Conservation (phyloP, 2,888 invertebrate species). For the Rhynchonema sp. region DNA sequence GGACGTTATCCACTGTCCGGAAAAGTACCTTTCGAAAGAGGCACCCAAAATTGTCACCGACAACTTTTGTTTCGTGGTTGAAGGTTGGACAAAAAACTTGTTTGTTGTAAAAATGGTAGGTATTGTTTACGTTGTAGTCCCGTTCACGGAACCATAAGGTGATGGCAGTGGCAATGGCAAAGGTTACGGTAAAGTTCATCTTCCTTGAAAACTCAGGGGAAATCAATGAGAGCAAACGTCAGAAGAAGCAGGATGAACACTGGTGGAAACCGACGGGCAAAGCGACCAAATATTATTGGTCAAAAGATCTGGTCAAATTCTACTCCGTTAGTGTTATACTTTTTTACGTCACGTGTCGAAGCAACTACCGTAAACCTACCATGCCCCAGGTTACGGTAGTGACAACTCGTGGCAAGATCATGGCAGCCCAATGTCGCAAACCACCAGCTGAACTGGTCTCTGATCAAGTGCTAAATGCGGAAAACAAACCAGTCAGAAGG, state of each 20-base stretch:
- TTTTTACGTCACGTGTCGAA: too few species aligned
- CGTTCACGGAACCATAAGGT: too few species aligned
- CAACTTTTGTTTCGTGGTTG: constrained; percentile 27
- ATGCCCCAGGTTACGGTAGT: background rate
- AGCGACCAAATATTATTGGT: background rate
- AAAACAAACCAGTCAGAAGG: background rate
- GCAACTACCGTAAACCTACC: too few species aligned
- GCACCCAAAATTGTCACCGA: constrained; percentile 9
- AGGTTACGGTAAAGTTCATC: too few species aligned
- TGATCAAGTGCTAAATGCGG: too few species aligned
- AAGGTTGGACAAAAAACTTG: constrained; percentile 24
- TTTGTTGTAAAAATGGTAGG: constrained; percentile 23
- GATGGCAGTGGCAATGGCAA: too few species aligned
- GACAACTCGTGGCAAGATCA: background rate
- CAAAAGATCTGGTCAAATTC: background rate
- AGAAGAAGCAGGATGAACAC: background rate
- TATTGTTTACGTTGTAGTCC: too few species aligned
- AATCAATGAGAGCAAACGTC: background rate
- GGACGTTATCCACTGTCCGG: constrained; percentile 11
- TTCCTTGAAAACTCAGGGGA: too few species aligned
- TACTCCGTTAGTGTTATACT: background rate
- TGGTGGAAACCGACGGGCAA: constrained; percentile 1
- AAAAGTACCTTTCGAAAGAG: constrained; percentile 15
- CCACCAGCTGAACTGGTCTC: too few species aligned
- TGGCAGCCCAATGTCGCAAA: background rate